Base-by-base conservation (phyloP, 2,797 vertebrate genomes). In the Tachyglossus aculeatus region DNA sequence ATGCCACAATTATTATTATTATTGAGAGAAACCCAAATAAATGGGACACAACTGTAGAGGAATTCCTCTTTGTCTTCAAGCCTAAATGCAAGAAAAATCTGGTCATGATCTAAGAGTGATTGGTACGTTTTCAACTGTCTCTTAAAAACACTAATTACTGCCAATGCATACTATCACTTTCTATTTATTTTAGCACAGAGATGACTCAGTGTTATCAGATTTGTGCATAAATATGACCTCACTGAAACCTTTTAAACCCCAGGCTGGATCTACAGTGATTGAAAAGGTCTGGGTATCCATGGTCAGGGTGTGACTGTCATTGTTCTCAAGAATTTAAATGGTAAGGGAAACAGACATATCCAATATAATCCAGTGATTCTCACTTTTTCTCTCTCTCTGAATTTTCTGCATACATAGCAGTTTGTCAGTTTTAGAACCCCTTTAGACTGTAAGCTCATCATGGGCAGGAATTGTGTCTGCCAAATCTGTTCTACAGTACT, bases 71-170 rank as follows among this genome's bases (percentile, higher is more conserved):
- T 25, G 39, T 47, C 54, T 60, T 63, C 53, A 78, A 47, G 63
- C 58, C 55, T 74, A 67, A 67, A 68, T 43, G 44, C 57, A 52
- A 60, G 62, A 24, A 67, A 78, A 81, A 81, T 74, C 74, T 40
- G 59, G 74, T 56, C 43, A 64, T 56, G 41, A 56, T 63, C 67
- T 53, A 64, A 62, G 45, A 70, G 63, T 37, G 44, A 71, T 56
- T 78, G 60, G 53, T 22, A 63, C 53, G 50, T 74, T 40, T 37
- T 21, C 39, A 40, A 31, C 32, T 59, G 39, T 68, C 9, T 33
- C 58, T 61, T 52, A 36, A 48, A 55, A 53, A 50, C 52, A 32
- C 33, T 45, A 71, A 64, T 48, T 53, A 38, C 27, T 22, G 29
- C 54, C 67, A 45, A 54, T n/a, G 50, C 25, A 44, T 57, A 63